Percentiles rank a stretch among this genome's conserved stretches.
These are phyloP conservation scores for Cephus rjabovi DNA, from an alignment of 2,888 invertebrate genomes.

Conservation along the genomic window DNA sequence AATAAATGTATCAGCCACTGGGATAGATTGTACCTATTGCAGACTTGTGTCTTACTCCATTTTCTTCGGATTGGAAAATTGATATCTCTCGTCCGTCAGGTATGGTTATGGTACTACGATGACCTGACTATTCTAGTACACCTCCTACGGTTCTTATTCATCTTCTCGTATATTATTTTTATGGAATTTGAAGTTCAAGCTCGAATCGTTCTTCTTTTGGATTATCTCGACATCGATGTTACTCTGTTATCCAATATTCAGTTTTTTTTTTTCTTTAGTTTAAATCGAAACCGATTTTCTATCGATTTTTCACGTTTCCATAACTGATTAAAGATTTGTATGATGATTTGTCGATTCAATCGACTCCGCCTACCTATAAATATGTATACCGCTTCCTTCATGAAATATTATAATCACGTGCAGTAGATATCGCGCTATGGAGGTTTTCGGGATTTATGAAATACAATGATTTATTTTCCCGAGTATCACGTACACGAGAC, in stretches of 20 bases:
- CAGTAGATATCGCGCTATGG: background rate
- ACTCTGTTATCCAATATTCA: background rate
- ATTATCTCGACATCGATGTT: background rate
- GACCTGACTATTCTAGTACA: background rate
- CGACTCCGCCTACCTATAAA: background rate
- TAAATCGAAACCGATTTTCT: background rate
- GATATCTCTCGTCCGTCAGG: background rate
- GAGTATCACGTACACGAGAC: background rate
- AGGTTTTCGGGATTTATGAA: background rate
- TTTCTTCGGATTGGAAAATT: background rate
- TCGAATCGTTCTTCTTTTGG: background rate
- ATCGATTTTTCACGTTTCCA: background rate
- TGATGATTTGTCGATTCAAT: background rate
- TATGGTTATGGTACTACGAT: background rate
- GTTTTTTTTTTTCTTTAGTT: background rate
- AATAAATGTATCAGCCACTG: background rate
- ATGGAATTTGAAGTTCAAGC: background rate
- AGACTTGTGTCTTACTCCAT: background rate
- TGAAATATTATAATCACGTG: background rate
- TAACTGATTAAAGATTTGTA: background rate
- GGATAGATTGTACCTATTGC: background rate
- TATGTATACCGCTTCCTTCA: background rate
- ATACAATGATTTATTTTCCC: background rate
- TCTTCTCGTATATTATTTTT: background rate
- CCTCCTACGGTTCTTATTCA: background rate